phyloP scores from a whole-genome alignment of 35 echinoderm and acorn worm species.

The Holothuria glaberrima region DNA sequence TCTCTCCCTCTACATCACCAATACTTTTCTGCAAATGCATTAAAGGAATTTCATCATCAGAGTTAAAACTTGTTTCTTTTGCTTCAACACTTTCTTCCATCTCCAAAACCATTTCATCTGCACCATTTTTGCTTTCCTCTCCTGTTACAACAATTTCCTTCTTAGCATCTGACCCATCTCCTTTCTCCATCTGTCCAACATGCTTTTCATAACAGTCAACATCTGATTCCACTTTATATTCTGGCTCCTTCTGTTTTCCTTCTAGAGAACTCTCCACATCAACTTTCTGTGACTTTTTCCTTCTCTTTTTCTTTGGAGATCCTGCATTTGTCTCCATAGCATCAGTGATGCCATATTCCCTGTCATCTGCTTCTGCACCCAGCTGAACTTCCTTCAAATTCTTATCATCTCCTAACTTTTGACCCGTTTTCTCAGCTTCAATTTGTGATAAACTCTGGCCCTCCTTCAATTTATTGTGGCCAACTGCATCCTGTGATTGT shows the following conservation, averaged over 20 bases:
- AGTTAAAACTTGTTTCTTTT: background rate
- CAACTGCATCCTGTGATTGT: background rate
- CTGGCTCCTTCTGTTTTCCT: background rate
- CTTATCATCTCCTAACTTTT: no score
- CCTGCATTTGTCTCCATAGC: background rate
- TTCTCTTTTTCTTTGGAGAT: constrained; percentile 4
- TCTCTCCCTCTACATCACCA: background rate
- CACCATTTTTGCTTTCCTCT: no score
- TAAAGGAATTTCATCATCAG: constrained; percentile 48
- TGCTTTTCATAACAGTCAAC: no score
- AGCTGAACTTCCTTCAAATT: background rate
- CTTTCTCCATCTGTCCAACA: no score
- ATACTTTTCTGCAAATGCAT: background rate
- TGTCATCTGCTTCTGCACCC: background rate
- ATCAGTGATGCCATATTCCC: background rate
- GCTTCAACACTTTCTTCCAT: background rate
- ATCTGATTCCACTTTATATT: background rate
- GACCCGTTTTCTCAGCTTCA: background rate
- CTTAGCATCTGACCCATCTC: no score
- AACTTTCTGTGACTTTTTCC: background rate
- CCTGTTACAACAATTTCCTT: no score
- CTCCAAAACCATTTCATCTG: no score
- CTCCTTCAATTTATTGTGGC: no score
- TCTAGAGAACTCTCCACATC: background rate
- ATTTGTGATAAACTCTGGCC: background rate